These are phyloP conservation scores for Gastrophryne carolinensis DNA, from an alignment of 2,797 vertebrate genomes.

Conservation along the genomic window DNA sequence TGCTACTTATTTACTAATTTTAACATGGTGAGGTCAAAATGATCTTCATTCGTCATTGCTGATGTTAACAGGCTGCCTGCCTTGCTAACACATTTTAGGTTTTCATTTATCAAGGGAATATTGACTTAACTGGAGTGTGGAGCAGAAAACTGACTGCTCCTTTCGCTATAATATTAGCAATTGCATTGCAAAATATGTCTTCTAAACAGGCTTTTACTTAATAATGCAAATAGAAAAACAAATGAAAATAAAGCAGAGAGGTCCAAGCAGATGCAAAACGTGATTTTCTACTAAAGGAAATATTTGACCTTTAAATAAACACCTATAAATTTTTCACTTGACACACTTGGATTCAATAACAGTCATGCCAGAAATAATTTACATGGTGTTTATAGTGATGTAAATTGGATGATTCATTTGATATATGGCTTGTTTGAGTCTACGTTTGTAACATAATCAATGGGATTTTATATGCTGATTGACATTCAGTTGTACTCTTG, in stretches of 20 bases:
- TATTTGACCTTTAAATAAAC: neutral
- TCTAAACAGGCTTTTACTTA: neutral
- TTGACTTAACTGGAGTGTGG: slow-evolving; percentile 42
- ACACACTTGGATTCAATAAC: slow-evolving; percentile 3
- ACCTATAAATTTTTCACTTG: neutral
- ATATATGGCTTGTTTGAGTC: slow-evolving; percentile 23
- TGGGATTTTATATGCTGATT: neutral
- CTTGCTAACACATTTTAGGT: slow-evolving; percentile 18
- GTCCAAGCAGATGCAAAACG: neutral
- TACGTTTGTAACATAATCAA: slow-evolving; percentile 17
- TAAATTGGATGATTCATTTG: slow-evolving; percentile 30
- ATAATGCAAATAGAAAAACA: neutral
- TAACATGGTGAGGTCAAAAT: slow-evolving; percentile 17
- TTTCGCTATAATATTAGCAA: slow-evolving; percentile 11
- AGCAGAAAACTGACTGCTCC: slow-evolving; percentile 7
- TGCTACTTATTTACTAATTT: neutral
- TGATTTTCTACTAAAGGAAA: neutral
- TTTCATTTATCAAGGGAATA: slow-evolving; percentile 50
- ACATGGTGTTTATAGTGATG: slow-evolving; percentile 9
- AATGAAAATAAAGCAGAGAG: neutral
- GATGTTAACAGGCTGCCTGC: slow-evolving; percentile 30
- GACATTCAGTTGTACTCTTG: slow-evolving; percentile 14
- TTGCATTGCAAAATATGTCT: neutral
- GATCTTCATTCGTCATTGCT: slow-evolving; percentile 39
- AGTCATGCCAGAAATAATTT: slow-evolving; percentile 17